Base-by-base conservation (phyloP, 2,113 vertebrate genomes). In the Neopipo cinnamomea region DNA sequence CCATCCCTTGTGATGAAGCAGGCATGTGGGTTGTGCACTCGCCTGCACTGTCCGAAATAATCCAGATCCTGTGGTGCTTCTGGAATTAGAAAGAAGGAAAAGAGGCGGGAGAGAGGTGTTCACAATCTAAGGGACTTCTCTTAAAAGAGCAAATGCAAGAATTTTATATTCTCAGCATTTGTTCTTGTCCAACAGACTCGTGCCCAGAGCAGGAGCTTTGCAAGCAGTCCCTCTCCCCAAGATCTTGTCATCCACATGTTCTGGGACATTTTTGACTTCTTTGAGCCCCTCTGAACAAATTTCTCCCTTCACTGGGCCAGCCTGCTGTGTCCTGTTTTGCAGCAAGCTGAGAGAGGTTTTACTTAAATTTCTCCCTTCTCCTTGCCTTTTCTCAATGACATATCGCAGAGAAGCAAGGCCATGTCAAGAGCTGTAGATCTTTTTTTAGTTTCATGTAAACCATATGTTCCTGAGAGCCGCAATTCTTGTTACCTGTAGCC, bases 401-500 rank as follows among this genome's bases (percentile, higher is more conserved):
- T 59, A 84, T 72, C 8, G 0, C 90, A 93, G 93, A 88, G 88
- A 86, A 85, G 79, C 84, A 31, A 31, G 62, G 50, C 90, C 67
- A 2, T 65, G 93, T 92, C 96, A 82, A 92, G 93, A 94, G 61
- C 80, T 23, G 85, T 68, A 92, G 88, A 77, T 55, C 33, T 91
- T 89, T 88, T 88, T 95, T 83, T 49, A 86, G 85, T 83, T 96
- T 96, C 92, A 92, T 78, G 52, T 85, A 93, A 96, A 90, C 93
- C 90, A 78, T 87, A 85, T 88, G 80, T 92, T 96, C 78, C 62
- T 0, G 9, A 95, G 92, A 93, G 87, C 94, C 91, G 89, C 66
- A 62, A 35, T 89, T 88, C 84, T 77, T 91, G 86, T 92, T 94
- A 95, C 92, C 94, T 96, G 91, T 19, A 95, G 91, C 92, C 96